A percentile compares a stretch with the other conserved stretches of the same genome.
Conservation (phyloP, 2,888 invertebrate species). For the Choreutis nemorana region DNA sequence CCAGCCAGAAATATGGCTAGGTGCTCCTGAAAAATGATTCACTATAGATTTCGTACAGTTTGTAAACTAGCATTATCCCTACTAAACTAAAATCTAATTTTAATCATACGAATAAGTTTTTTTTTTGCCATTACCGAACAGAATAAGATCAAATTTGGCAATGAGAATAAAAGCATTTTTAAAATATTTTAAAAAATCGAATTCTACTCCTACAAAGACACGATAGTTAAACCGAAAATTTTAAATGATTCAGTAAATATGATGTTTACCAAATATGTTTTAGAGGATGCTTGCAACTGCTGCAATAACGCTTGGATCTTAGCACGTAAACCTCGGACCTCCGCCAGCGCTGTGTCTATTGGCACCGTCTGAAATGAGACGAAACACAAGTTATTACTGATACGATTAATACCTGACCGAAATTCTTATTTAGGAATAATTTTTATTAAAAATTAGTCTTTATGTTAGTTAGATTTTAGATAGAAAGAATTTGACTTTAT, state of each 20-base stretch:
- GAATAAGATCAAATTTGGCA: too few species aligned
- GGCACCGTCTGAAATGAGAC: conserved; percentile 56
- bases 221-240: not conserved
- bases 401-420: too few species aligned
- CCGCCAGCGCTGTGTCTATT: conserved; percentile 67
- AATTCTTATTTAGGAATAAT: too few species aligned
- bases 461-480: too few species aligned
- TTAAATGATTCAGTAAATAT: conserved; percentile 1
- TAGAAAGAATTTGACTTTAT: too few species aligned
- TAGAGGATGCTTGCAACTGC: conserved; percentile 58
- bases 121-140: too few species aligned
- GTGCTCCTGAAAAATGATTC: conserved; percentile 64
- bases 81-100: too few species aligned
- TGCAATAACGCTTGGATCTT: conserved; percentile 51
- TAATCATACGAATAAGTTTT: too few species aligned
- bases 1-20: conserved; percentile 72
- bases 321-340: conserved; percentile 53
- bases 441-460: too few species aligned
- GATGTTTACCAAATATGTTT: conserved; percentile 54
- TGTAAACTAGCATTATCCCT: too few species aligned
- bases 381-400: too few species aligned
- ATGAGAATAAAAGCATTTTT: not conserved
- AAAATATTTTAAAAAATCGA: not conserved
- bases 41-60: too few species aligned
- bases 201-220: not conserved